Evolutionary conservation across 1,140 invertebrate species (phyloP).

Genomic region (Rhysida immarginata): DNA sequence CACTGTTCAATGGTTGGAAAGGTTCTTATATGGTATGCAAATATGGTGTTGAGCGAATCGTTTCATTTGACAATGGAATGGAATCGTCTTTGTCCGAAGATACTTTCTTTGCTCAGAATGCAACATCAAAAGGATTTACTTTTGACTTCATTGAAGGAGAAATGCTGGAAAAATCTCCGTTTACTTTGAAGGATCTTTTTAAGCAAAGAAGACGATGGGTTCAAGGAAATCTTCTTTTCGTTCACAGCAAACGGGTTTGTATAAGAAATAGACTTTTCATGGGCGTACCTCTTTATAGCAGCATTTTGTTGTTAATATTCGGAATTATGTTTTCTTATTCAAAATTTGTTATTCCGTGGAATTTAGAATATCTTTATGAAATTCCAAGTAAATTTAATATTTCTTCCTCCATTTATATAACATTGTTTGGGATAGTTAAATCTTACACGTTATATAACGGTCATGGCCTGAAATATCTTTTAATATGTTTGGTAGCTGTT

Average conservation of each 20-base stretch:
- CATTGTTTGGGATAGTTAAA: conserved; percentile 87
- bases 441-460: conserved; percentile 82
- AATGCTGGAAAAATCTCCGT: conserved; percentile 96
- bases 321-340: conserved; percentile 81
- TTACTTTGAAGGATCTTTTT: conserved; percentile 83
- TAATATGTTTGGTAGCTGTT: too few species aligned
- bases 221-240: conserved; percentile 85
- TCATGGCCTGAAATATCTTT: too few species aligned
- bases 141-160: conserved; percentile 92
- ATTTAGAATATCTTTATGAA: conserved; percentile 45
- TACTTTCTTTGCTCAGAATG: conserved; percentile 90
- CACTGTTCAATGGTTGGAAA: conserved; percentile 94
- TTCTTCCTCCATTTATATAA: conserved; percentile 86
- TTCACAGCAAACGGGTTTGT: conserved; percentile 75
- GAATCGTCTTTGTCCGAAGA: conserved; percentile 96
- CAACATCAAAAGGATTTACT: conserved; percentile 62
- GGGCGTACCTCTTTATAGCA: conserved; percentile 68
- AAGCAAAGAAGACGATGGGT: conserved; percentile 93
- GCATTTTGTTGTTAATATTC: conserved; percentile 91
- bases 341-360: conserved; percentile 67
- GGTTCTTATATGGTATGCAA: conserved; percentile 85
- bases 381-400: conserved; percentile 74
- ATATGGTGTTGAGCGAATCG: conserved; percentile 69
- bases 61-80: conserved; percentile 87
- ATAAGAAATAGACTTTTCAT: conserved; percentile 65